Base-by-base conservation (phyloP, 2,113 vertebrate genomes). In the Corythornis vintsioides region DNA sequence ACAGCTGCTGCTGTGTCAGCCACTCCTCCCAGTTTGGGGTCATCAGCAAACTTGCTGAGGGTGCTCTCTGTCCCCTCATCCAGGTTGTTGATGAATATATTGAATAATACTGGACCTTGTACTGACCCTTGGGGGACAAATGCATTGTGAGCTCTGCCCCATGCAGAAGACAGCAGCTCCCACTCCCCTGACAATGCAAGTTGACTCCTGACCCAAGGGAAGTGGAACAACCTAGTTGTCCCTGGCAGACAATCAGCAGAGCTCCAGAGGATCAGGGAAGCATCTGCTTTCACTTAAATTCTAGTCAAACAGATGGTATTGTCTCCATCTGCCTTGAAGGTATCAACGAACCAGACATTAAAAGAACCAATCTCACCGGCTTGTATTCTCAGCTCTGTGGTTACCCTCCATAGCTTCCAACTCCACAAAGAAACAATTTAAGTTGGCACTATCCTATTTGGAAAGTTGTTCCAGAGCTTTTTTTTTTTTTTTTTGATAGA, bases 311-410 rank as follows among this genome's bases (percentile, higher is more conserved):
- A 53, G 70, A 74, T 65, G 26, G 15, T 70, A 52, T 40, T 50
- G 18, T 52, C 33, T 88, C 40, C 26, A 42, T 47, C 43, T 71
- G 33, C 53, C 70, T 33, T 19, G 18, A 25, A 79, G 33, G 43
- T 38, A 83, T 55, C 47, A 63, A 25, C 4, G 8, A 85, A 85
- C 12, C 28, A 64, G 33, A 50, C 10, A 63, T 8, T 38, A 31
- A 67, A 72, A 16, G 33, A 50, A 40, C 33, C 3, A 1, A 33
- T 48, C 31, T 90, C 48, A 75, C 3, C 4, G 24, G 31, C 13
- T n/a, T 74, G 13, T 63, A 50, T 14, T 84, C 53, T 50, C 31
- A 59, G 43, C 28, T 38, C 14, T 31, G 6, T 0, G 0, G 31
- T 67, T 57, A 45, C 40, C 47, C 21, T 83, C 69, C 50, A 52